Percentiles rank a stretch among this genome's conserved stretches.
Conservation (phyloP, 1,140 invertebrate species). For the Eufriesea mexicana region DNA sequence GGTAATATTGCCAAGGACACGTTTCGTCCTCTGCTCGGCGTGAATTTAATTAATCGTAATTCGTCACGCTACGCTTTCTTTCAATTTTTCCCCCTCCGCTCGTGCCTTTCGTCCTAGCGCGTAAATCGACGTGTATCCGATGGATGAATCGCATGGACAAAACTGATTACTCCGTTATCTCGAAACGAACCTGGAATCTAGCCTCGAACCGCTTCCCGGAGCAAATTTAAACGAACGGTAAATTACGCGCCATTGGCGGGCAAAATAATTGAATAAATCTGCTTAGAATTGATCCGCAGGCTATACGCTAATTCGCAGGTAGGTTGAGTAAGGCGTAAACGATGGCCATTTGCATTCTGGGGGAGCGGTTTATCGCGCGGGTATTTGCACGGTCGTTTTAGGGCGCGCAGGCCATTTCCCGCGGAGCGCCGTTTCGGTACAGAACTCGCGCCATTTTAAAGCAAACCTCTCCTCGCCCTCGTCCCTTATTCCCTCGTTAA, state of each 20-base stretch:
- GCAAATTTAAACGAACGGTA: too few relatives aligned
- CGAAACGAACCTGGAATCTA: too few relatives aligned
- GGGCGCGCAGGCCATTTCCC: slow-evolving; percentile 50
- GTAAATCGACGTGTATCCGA: too few relatives aligned
- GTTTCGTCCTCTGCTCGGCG: not conserved
- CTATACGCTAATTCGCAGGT: slow-evolving; percentile 8
- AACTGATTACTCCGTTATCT: too few relatives aligned
- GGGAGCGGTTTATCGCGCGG: slow-evolving; percentile 56
- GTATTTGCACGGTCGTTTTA: slow-evolving; percentile 55
- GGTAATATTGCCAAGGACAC: slow-evolving; percentile 13
- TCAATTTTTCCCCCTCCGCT: not conserved
- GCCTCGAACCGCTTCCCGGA: too few relatives aligned
- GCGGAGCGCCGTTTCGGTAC: slow-evolving; percentile 52
- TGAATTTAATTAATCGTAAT: slow-evolving; percentile 20
- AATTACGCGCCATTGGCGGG: too few relatives aligned
- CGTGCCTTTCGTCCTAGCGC: too few relatives aligned
- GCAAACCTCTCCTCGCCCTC: slow-evolving; percentile 31
- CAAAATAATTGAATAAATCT: slow-evolving; percentile 22
- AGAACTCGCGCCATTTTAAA: slow-evolving; percentile 55
- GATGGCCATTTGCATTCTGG: slow-evolving; percentile 67
- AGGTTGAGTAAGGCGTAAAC: slow-evolving; percentile 52
- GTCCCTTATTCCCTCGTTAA: slow-evolving; percentile 61
- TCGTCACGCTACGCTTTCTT: not conserved
- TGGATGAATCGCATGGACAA: too few relatives aligned
- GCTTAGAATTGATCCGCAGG: slow-evolving; percentile 54